These are phyloP conservation scores for Pristionchus fissidentatus DNA, from an alignment of 2,888 invertebrate species.

Conservation along the genomic window DNA sequence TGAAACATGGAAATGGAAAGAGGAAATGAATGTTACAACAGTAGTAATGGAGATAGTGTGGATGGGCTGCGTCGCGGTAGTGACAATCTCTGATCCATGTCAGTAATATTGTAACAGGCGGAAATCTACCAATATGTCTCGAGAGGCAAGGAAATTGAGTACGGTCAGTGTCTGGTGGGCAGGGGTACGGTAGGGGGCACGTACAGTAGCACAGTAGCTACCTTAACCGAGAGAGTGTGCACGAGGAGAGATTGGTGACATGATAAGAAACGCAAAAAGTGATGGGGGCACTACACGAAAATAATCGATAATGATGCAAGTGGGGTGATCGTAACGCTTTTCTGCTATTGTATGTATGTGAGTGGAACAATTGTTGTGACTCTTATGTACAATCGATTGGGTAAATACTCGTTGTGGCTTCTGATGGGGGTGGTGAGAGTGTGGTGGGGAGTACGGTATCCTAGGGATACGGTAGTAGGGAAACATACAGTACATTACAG, in stretches of 20 bases:
- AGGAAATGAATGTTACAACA: constrained; percentile 6
- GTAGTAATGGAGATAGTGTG: background rate
- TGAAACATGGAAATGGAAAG: constrained; percentile 19
- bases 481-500: constrained; percentile 35
- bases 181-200: background rate
- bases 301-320: constrained; percentile 22
- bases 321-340: background rate
- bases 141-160: constrained; percentile 3
- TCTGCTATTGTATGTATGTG: background rate
- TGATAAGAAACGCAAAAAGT: background rate
- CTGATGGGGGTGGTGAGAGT: background rate
- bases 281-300: constrained; percentile 24
- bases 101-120: background rate
- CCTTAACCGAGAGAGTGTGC: constrained; percentile 29
- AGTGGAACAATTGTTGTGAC: background rate
- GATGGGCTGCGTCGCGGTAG: background rate
- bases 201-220: background rate
- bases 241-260: background rate
- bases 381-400: constrained; percentile 42
- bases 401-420: background rate
- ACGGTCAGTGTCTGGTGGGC: background rate
- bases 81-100: background rate
- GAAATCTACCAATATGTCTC: constrained; percentile 18
- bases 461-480: background rate
- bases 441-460: background rate